Evolutionary conservation across 2,888 invertebrate genomes (phyloP), one percentile per base, ranked within the genome.

Genomic region (Zootermopsis nevadensis): DNA sequence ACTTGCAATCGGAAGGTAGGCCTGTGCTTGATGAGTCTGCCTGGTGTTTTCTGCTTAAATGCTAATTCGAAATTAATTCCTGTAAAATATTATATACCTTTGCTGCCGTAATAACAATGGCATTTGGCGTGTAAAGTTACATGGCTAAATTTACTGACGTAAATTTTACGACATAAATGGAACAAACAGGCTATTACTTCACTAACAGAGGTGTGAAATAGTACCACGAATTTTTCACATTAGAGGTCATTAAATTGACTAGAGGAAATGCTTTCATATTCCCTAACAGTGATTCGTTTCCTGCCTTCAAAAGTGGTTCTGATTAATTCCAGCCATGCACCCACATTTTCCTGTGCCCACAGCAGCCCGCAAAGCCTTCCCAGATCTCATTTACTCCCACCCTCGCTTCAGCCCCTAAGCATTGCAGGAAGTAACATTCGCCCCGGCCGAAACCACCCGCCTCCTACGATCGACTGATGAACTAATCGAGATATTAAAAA

Each of bases 301-400:
- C 30, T 67, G 67, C 30, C 67, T 8, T 69, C 69, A 33, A 33
- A 69, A 77, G 31, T 55, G 55, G 77, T 22, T 24, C 77, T 77
- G 77, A 55, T 77, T 77, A 77, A 77, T 77, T 77, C 77, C 55
- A 33, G 55, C 31, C 77, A 42, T 69, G 69, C 33, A 33, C 77
- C 53, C 22, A 55, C n/a, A 12, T n/a, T 31, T 30, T 55, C 69
- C 22, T 19, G 33, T 22, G 33, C 19, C 24, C 77, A 31, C 48
- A 30, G 31, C 30, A 30, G 27, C 38, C 35, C 38, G 38, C 38
- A 76, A 24, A 7, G 7, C 31, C 55, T 55, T 31, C 31, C 55
- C 77, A 53, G 53, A 33, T 77, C 77, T 77, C 55, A 55, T 77
- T 77, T 77, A 77, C 31, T 55, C 31, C 55, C 55, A 12, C 24